phyloP scores from a whole-genome alignment of 2,797 vertebrate species.

The Enteromius fasciolatus region DNA sequence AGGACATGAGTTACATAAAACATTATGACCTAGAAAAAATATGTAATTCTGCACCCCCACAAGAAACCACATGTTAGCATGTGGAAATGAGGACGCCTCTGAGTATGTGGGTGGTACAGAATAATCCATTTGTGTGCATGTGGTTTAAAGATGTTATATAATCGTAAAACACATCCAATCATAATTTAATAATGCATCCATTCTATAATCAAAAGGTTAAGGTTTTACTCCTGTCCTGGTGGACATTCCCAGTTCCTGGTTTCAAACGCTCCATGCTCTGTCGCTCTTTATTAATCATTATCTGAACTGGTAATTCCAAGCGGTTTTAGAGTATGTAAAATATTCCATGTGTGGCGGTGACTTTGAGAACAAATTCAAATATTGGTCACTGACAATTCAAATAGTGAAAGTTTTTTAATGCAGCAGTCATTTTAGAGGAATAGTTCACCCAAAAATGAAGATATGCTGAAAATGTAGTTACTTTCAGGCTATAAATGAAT shows the following conservation, averaged over 20 bases:
- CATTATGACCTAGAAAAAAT: conserved; percentile 76
- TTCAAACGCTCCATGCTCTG: not conserved
- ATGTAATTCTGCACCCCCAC: conserved; percentile 9
- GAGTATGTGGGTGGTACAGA: not conserved
- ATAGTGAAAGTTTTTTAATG: not conserved
- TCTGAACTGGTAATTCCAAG: not conserved
- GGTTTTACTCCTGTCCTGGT: not conserved
- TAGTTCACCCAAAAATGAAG: not conserved
- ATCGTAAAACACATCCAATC: not conserved
- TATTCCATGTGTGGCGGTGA: not conserved
- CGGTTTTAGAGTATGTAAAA: not conserved
- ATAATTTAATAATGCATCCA: not conserved
- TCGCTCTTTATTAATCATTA: not conserved
- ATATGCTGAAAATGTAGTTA: not conserved
- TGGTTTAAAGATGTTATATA: not conserved
- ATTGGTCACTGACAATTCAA: not conserved
- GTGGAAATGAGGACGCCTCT: not conserved
- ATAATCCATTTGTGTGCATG: not conserved
- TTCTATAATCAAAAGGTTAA: not conserved
- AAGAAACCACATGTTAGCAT: not conserved
- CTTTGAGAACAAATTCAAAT: not conserved
- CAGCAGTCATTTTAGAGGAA: not conserved
- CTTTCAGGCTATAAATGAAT: not conserved
- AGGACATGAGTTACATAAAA: conserved; percentile 42
- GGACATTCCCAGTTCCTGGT: conserved; percentile 4